A percentile compares a stretch with the other conserved stretches of the same genome.
phyloP scores from a whole-genome alignment of 2,888 invertebrate genomes.

The Chrysotoxum bicinctum region DNA sequence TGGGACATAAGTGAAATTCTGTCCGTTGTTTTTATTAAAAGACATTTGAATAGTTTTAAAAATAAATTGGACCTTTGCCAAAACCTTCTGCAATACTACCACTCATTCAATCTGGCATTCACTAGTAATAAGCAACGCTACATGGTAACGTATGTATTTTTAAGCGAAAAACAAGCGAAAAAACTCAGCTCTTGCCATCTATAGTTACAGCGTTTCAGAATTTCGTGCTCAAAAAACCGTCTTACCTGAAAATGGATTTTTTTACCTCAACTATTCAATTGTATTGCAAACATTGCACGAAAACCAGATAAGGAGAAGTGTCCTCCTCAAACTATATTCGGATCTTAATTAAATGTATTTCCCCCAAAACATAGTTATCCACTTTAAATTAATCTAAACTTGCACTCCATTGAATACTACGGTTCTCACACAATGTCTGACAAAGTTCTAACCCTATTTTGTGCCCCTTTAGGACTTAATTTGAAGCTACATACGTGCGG shows the following conservation, averaged over 20 bases:
- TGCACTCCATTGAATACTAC: conserved; percentile 47
- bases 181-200: not conserved
- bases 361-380: conserved; percentile 5
- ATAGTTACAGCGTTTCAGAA: not conserved
- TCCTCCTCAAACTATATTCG: conserved; percentile 41
- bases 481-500: conserved; percentile 9
- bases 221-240: conserved; percentile 10
- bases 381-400: conserved; percentile 29
- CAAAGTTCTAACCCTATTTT: conserved; percentile 11
- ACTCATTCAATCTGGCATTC: not conserved
- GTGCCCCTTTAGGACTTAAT: conserved; percentile 12
- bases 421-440: not conserved
- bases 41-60: conserved; percentile 11
- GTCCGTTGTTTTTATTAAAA: not conserved
- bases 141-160: not conserved
- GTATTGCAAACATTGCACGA: conserved; percentile 61
- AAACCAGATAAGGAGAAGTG: conserved; percentile 65
- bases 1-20: not conserved
- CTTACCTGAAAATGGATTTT: conserved; percentile 44
- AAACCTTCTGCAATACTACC: not conserved
- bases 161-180: not conserved
- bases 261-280: conserved; percentile 60
- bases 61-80: not conserved
- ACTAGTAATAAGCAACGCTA: not conserved
- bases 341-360: conserved; percentile 15